Evolutionary conservation across 2,888 invertebrate genomes (phyloP).

Genomic region (Gibbula magus): DNA sequence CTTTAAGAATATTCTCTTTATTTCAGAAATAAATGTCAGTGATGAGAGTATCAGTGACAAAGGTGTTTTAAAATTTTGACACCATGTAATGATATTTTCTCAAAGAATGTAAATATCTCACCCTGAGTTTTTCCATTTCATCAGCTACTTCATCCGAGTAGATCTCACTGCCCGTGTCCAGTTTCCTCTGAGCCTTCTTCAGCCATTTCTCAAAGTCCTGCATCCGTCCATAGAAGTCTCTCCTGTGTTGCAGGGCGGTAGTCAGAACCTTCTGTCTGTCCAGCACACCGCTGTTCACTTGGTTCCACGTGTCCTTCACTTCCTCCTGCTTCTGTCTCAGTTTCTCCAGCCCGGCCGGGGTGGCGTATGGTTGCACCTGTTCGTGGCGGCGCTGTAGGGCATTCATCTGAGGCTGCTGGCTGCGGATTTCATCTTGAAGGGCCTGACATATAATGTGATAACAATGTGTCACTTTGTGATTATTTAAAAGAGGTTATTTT

Average conservation of each 20-base stretch:
- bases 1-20: too few relatives aligned
- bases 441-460: constrained; percentile 49
- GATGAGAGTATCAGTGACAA: too few relatives aligned
- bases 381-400: constrained; percentile 63
- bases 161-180: constrained; percentile 86
- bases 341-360: constrained; percentile 59
- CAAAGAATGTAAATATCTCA: constrained; percentile 68
- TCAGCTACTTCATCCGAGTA: constrained; percentile 87
- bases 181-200: constrained; percentile 76
- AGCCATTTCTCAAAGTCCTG: constrained; percentile 86
- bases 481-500: not conserved
- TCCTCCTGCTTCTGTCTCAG: constrained; percentile 85
- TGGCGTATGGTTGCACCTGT: constrained; percentile 64
- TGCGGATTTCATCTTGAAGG: constrained; percentile 66
- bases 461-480: not conserved
- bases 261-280: constrained; percentile 80
- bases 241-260: constrained; percentile 63
- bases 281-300: constrained; percentile 80
- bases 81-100: too few relatives aligned
- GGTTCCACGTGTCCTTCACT: constrained; percentile 87
- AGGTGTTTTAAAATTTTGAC: too few relatives aligned
- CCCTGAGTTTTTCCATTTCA: constrained; percentile 84
- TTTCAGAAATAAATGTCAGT: too few relatives aligned
- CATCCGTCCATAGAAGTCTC: constrained; percentile 85
- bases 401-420: constrained; percentile 63